These are phyloP conservation scores for Drosophila acutilabella DNA, from an alignment of 2,888 invertebrate species.

Conservation along the genomic window DNA sequence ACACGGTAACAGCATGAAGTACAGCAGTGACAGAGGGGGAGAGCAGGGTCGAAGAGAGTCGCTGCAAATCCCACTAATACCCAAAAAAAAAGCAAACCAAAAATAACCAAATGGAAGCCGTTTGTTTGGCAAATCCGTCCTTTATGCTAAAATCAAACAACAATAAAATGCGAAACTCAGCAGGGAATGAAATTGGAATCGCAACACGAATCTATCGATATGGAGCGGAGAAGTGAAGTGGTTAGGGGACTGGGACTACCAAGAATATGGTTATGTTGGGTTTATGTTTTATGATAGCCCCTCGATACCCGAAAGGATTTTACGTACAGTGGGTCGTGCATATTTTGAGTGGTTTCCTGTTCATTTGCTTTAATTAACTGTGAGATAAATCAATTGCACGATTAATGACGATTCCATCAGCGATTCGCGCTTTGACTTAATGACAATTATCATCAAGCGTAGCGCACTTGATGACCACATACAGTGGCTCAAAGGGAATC, in stretches of 20 bases:
- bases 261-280: slow-evolving; percentile 55
- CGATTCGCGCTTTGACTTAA: slow-evolving; percentile 38
- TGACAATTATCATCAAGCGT: slow-evolving; percentile 58
- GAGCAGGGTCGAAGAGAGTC: slow-evolving; percentile 10
- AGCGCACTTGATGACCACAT: slow-evolving; percentile 47
- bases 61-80: slow-evolving; percentile 72
- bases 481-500: slow-evolving; percentile 57
- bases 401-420: slow-evolving; percentile 52
- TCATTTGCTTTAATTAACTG: slow-evolving; percentile 56
- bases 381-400: slow-evolving; percentile 43
- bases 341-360: slow-evolving; percentile 20
- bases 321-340: not conserved
- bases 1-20: slow-evolving; percentile 35
- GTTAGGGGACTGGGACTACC: not conserved
- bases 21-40: not conserved
- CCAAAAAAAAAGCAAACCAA: slow-evolving; percentile 23
- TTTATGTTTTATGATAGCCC: slow-evolving; percentile 64
- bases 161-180: slow-evolving; percentile 65
- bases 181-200: slow-evolving; percentile 60
- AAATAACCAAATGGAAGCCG: slow-evolving; percentile 68
- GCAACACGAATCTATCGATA: slow-evolving; percentile 13
- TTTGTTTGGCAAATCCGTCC: slow-evolving; percentile 73
- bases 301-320: slow-evolving; percentile 8
- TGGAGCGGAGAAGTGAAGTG: slow-evolving; percentile 2
- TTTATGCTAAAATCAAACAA: slow-evolving; percentile 78